These are phyloP conservation scores for Apotomis betuletana DNA, from an alignment of 2,888 invertebrate species.

Conservation along the genomic window DNA sequence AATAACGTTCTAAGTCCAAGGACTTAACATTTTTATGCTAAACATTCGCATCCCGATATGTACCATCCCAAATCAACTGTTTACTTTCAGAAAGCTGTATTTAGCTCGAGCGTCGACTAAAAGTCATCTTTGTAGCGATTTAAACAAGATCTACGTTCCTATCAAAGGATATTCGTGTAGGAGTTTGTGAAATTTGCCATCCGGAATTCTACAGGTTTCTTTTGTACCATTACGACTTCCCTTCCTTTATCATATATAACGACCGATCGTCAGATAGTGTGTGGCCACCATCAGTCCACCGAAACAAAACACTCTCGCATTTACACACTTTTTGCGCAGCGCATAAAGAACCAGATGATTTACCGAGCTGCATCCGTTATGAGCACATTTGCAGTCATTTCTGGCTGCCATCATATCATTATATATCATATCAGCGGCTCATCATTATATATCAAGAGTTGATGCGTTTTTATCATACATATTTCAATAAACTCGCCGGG, in stretches of 20 bases:
- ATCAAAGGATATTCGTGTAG: neutral
- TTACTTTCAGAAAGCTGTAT: neutral
- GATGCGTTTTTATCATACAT: constrained; percentile 28
- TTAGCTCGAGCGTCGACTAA: neutral
- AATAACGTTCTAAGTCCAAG: neutral
- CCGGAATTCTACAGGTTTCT: constrained; percentile 19
- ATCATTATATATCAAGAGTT: constrained; percentile 33
- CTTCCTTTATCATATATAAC: constrained; percentile 26
- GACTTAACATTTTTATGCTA: constrained; percentile 13
- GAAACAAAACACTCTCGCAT: constrained; percentile 37
- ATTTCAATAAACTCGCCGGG: constrained; percentile 14
- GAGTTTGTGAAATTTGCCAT: constrained; percentile 14
- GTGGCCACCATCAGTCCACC: constrained; percentile 30
- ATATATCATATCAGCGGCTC: constrained; percentile 36
- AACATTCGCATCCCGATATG: neutral
- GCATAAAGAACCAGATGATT: constrained; percentile 19
- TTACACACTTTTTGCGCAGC: constrained; percentile 29
- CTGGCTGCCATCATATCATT: constrained; percentile 29
- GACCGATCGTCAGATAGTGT: constrained; percentile 18
- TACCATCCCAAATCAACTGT: neutral
- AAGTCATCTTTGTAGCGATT: neutral
- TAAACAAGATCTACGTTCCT: neutral
- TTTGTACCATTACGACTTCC: constrained; percentile 26
- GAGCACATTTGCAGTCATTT: constrained; percentile 35
- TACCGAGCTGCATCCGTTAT: constrained; percentile 24